Evolutionary conservation across 1,140 invertebrate species (phyloP), one percentile per base, ranked within the genome.

Genomic region (Drosophila lowei): DNA sequence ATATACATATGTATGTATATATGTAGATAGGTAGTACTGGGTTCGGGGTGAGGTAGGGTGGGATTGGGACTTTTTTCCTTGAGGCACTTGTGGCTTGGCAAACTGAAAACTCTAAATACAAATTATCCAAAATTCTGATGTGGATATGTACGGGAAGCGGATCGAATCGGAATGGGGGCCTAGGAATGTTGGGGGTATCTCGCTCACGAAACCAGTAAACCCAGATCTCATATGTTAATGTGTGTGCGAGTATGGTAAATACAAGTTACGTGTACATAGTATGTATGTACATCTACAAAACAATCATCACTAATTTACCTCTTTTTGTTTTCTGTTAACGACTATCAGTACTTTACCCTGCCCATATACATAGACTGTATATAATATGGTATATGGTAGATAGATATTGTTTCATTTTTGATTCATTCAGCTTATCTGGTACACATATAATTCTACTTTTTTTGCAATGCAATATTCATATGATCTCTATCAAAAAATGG

Each of bases 341-440:
- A 60, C 75, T 85, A 84, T 85, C 80, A 85, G 80, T 85, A 85
- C 80, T 70, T 85, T 63, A 63, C 42, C 56, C 52, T 72, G 63
- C 72, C 65, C 66, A 58, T 58, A 52, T 23, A 44, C 16, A 50
- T 54, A 75, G 13, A 52, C 34, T 30, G 25, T 16, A 50, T 58
- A 43, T 28, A 58, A 13, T 11, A 34, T 34, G 30, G 30, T 34
- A 11, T 11, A 34, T 38, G 34, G 34, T 38, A 15, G 50, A 58
- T 48, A 75, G 13, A 52, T 28, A 52, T 58, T 25, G n/a, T 65
- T 42, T 41, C 6, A 34, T 68, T 48, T 41, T 41, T 49, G 38
- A 52, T 67, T 30, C 16, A 53, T 53, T 48, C 21, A 21, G 21
- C 6, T 43, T 70, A 43, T 60, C 43, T 13, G 23, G 25, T 55